phyloP scores from a whole-genome alignment of 2,888 invertebrate genomes.

The Deilephila porcellus region DNA sequence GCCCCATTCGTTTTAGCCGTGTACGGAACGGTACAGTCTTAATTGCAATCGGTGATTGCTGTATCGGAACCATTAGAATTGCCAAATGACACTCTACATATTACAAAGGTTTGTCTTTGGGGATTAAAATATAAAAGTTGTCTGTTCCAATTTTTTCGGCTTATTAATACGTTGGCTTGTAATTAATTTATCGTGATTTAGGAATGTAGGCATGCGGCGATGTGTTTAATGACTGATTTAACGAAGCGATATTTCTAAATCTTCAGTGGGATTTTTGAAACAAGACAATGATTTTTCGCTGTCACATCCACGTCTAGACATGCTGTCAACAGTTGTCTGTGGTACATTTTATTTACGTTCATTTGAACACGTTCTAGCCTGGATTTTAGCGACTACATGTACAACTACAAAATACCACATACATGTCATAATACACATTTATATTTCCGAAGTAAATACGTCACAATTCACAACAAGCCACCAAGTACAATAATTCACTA shows the following conservation, averaged over 20 bases:
- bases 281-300: background rate
- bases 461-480: background rate
- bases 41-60: constrained; percentile 81
- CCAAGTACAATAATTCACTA: constrained; percentile 12
- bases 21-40: constrained; percentile 74
- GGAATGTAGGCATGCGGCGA: background rate
- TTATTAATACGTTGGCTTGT: background rate
- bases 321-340: background rate
- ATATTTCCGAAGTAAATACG: background rate
- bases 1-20: constrained; percentile 79
- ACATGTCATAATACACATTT: background rate
- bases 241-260: constrained; percentile 2
- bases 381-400: too few relatives aligned
- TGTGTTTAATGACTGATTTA: constrained; percentile 10
- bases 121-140: constrained; percentile 3
- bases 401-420: constrained; percentile 1
- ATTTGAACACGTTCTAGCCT: background rate
- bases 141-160: constrained; percentile 3
- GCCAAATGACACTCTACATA: constrained; percentile 35
- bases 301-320: background rate
- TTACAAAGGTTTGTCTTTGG: constrained; percentile 13
- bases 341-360: background rate
- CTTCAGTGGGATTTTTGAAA: background rate
- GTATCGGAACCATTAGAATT: constrained; percentile 66
- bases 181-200: background rate